These are phyloP conservation scores for Acrossocheilus fasciatus DNA, from an alignment of 2,797 vertebrate genomes.

Conservation along the genomic window DNA sequence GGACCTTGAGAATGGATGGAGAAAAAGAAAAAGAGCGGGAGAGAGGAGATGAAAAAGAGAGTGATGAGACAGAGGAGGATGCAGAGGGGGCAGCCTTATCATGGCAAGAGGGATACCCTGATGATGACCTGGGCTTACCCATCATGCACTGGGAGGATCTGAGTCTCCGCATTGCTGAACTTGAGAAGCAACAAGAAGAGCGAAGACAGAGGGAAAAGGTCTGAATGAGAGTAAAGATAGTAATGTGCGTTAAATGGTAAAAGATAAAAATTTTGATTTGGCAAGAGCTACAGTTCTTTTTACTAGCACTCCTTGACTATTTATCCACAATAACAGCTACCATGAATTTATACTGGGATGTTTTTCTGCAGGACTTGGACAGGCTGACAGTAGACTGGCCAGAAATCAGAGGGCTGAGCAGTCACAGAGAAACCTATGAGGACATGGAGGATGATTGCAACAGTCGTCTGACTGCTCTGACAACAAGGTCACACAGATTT, in stretches of 20 bases:
- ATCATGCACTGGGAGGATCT: slow-evolving; percentile 87
- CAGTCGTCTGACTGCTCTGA: slow-evolving; percentile 76
- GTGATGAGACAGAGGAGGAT: slow-evolving; percentile 74
- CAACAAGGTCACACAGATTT: slow-evolving; percentile 70
- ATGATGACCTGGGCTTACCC: slow-evolving; percentile 78
- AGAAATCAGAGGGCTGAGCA: slow-evolving; percentile 65
- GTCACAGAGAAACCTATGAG: slow-evolving; percentile 71
- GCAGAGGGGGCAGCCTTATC: slow-evolving; percentile 72
- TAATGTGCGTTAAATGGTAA: slow-evolving; percentile 27
- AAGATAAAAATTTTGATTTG: slow-evolving; percentile 19
- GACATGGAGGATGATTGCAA: slow-evolving; percentile 74
- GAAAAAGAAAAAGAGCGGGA: slow-evolving; percentile 75
- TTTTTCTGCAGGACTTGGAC: slow-evolving; percentile 60
- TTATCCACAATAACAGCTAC: neutral
- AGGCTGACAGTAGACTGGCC: slow-evolving; percentile 59
- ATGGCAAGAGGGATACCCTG: slow-evolving; percentile 75
- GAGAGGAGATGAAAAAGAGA: slow-evolving; percentile 78
- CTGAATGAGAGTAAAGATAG: slow-evolving; percentile 28
- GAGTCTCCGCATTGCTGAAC: slow-evolving; percentile 79
- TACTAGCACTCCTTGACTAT: neutral
- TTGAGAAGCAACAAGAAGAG: slow-evolving; percentile 82
- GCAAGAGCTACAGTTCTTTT: slow-evolving; percentile 42
- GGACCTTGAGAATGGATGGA: slow-evolving; percentile 71
- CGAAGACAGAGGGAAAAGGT: slow-evolving; percentile 71
- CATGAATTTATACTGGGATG: slow-evolving; percentile 28